Base-by-base conservation (phyloP, 2,797 vertebrate species). In the Cyclopterus lumpus region DNA sequence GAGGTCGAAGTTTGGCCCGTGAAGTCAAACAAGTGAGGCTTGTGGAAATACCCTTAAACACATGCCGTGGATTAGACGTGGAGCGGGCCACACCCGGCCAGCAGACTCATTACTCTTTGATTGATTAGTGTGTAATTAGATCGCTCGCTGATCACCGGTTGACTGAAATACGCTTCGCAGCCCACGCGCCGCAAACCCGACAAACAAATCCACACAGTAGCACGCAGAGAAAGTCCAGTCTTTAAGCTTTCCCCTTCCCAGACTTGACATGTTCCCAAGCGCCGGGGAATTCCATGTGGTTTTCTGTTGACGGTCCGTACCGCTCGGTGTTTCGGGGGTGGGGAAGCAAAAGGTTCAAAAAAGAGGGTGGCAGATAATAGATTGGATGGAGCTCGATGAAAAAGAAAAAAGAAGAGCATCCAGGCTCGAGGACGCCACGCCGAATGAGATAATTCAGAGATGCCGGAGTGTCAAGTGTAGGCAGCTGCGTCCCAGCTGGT, bases 101-200 rank as follows among this genome's bases (percentile, higher is more conserved):
- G 76, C 86, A 81, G 86, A 86, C 90, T 90, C 84, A 88, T 93
- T 87, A 90, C 73, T 28, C 74, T 72, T 6, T 91, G 90, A 94
- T 91, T 92, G 93, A 95, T 93, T 89, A 59, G 82, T 91, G 64
- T 93, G 88, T 91, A 94, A 95, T 95, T 93, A 93, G 78, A 77
- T 75, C 4, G 73, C 70, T 84, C 74, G 55, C 79, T 88, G 91
- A 92, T 88, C 90, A 84, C 84, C 7, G 75, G 83, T 85, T 88
- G 81, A 88, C 87, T 79, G 87, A 93, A 94, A 95, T 91, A 90
- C 42, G 58, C 81, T 79, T 80, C 44, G 53, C 76, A 84, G 87
- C 80, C 67, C 85, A 77, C 32, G 10, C 14, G 20, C 65, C 71
- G 38, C 44, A 73, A 49, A 77, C 57, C 70, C 53, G 54, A 87